A percentile compares a stretch with the other conserved stretches of the same genome.
Evolutionary conservation across 2,797 vertebrate species (phyloP).

Genomic region (Eupleurogrammus muticus): DNA sequence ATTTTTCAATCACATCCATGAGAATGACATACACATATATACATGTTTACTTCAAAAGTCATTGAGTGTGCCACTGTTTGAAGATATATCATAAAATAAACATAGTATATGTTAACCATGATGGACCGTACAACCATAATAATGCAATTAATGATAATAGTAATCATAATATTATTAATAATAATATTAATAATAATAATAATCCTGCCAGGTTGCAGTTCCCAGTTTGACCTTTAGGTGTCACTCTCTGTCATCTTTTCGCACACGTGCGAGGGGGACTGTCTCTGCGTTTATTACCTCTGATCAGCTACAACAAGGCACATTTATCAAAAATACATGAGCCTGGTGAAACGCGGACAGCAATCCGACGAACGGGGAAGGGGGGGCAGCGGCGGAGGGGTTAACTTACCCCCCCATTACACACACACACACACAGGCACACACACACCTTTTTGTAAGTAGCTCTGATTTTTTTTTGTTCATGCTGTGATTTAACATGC

Average conservation of each 20-base stretch:
- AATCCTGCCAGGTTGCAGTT: constrained; percentile 1
- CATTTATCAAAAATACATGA: constrained; percentile 52
- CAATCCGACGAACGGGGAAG: not conserved
- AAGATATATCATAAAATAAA: not conserved
- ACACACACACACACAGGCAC: no score
- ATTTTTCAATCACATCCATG: not conserved
- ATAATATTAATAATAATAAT: no score
- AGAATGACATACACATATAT: not conserved
- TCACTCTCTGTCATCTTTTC: constrained; percentile 53
- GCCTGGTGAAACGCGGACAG: constrained; percentile 45
- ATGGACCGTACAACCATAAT: not conserved
- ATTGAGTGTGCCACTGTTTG: not conserved
- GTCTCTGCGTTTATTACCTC: constrained; percentile 34
- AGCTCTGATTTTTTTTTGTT: accelerated
- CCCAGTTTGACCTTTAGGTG: constrained; percentile 29
- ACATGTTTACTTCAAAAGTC: constrained; percentile 4
- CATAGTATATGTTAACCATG: not conserved
- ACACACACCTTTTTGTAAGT: not conserved
- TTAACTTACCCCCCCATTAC: constrained; percentile 4
- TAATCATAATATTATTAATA: no score
- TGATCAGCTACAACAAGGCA: constrained; percentile 52
- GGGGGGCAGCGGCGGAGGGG: no score
- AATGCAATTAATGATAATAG: no score
- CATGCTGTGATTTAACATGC: not conserved
- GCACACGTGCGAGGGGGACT: not conserved